Base-by-base conservation (phyloP, 2,797 vertebrate genomes). In the Loriculus beryllinus region DNA sequence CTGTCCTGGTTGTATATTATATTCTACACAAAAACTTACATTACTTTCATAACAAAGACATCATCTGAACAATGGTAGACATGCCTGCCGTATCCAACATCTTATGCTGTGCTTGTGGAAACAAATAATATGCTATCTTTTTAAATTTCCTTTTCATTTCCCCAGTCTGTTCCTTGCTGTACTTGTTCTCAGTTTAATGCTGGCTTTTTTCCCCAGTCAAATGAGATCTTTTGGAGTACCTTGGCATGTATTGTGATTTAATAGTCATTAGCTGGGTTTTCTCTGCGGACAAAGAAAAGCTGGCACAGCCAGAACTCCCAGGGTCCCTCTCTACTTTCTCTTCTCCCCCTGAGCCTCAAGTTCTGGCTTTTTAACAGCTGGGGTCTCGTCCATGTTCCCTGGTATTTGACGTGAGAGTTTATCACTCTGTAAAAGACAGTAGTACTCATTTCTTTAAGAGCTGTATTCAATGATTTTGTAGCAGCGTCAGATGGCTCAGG, bases 21-120 rank as follows among this genome's bases (percentile, higher is more conserved):
- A 83, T 69, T 89, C 78, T 85, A 63, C 76, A 45, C 96, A 95
- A 96, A 96, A 97, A 78, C 93, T 91, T 93, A 92, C 90, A 92
- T 95, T 96, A 51, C 86, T 95, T 96, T 95, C 86, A 56, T 95
- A 91, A 90, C 51, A 90, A 95, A 95, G 94, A 81, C 91, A 80
- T 97, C 87, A 93, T 95, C 81, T 92, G 91, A 95, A 97, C 88
- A 86, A 63, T 65, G 37, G 80, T 84, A 64, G 91, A 95, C 90
- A 86, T 90, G 82, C 68, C 48, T 96, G 83, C 85, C 83, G 42
- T 91, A 92, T 94, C 82, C 48, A 79, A 60, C 85, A 81, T 94
- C 90, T 54, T 89, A 37, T 26, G 25, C 69, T 67, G 10, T 69
- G 82, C 82, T 64, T 78, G 47, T 92, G 25, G 68, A 88, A 91